Base-by-base conservation (phyloP, 2,888 invertebrate species). In the Brachynemurus nebulosus region DNA sequence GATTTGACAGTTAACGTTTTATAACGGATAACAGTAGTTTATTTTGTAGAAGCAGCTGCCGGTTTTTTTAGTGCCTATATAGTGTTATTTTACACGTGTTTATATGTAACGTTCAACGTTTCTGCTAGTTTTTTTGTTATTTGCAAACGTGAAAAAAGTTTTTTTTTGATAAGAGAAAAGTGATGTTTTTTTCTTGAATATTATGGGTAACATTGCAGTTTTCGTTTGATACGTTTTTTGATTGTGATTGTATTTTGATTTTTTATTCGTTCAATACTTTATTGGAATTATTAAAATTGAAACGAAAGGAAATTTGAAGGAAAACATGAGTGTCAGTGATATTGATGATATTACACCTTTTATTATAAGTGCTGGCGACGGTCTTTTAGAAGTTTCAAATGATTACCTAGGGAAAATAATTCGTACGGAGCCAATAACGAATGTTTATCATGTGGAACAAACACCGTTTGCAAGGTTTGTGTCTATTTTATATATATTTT, bases 381-480 rank as follows among this genome's bases (percentile, higher is more conserved):
- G 84, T 54, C 74, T 84, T 56, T 67, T 84, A 64, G 77, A 78
- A 67, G 69, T 83, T 58, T 73, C 76, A 45, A 76, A 79, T 62
- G 78, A 78, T 56, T 69, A 73, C 59, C 68, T 81, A 56, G 70
- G 74, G 57, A 72, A 71, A 62, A 68, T 84, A 61, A 74, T 83
- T 63, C 77, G 79, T 56, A 72, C 76, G 61, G 78, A 80, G 61
- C 76, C 81, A 56, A 83, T 85, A 65, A 75, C 78, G 55, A 77
- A 80, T 56, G 75, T 80, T 53, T 85, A 84, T 66, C 77, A 81
- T 65, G 81, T 85, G 57, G 84, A 85, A 66, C 80, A 82, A 67
- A 81, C 81, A 59, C 84, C 84, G 59, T 84, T 85, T 70, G 85
- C 84, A 72, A 84, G 85, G 85, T 84, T 70, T 69, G 70, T 59